phyloP scores from a whole-genome alignment of 2,113 vertebrate species.

The Lynx canadensis region DNA sequence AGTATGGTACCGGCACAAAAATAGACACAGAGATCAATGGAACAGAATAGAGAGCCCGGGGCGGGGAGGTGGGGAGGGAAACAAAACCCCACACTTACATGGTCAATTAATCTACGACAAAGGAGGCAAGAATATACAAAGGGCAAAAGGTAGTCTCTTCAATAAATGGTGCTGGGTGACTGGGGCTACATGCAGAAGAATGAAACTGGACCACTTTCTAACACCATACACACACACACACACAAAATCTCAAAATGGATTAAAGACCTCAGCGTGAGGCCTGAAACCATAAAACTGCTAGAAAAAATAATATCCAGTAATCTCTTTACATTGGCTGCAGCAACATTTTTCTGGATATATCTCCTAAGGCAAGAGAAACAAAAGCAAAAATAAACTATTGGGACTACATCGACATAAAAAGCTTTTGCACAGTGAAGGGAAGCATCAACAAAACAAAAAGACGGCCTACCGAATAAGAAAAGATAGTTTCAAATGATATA shows the following conservation, averaged over 20 bases:
- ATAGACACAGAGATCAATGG: background rate
- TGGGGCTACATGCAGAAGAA: background rate
- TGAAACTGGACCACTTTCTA: background rate
- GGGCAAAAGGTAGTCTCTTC: background rate
- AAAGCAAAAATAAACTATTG: background rate
- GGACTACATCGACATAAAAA: background rate
- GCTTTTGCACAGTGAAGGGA: background rate
- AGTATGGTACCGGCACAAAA: background rate
- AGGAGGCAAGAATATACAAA: background rate
- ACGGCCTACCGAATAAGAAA: background rate
- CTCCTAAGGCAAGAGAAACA: background rate
- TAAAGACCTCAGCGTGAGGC: background rate
- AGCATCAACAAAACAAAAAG: background rate
- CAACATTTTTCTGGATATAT: background rate
- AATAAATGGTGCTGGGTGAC: background rate
- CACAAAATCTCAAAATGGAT: background rate
- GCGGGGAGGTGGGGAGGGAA: too few relatives aligned
- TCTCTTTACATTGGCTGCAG: background rate
- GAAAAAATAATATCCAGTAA: background rate
- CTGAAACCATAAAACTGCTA: background rate
- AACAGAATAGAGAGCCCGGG: background rate
- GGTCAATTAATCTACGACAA: background rate
- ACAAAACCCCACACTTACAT: background rate
- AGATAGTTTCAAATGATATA: background rate
- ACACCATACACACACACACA: background rate